phyloP scores from a whole-genome alignment of 2,888 invertebrate genomes.

The Adela reaumurella region DNA sequence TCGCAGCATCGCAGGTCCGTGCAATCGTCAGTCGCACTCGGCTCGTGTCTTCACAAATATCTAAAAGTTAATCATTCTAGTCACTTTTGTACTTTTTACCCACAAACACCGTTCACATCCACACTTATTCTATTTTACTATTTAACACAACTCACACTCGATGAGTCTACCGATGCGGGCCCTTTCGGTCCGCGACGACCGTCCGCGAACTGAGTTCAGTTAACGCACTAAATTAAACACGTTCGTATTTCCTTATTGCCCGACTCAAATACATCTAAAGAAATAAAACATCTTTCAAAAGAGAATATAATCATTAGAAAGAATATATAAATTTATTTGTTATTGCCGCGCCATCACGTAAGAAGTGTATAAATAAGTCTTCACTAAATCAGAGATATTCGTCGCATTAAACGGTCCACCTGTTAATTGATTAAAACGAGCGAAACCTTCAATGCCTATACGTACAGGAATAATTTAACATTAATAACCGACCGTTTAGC shows the following conservation, averaged over 20 bases:
- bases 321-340: too few relatives aligned
- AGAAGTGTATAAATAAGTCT: too few relatives aligned
- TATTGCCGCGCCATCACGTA: too few relatives aligned
- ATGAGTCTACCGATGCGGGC: not conserved
- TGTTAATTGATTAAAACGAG: too few relatives aligned
- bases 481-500: too few relatives aligned
- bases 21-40: not conserved
- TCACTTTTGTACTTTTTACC: not conserved
- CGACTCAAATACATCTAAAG: too few relatives aligned
- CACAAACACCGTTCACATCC: not conserved
- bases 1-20: not conserved
- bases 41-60: not conserved
- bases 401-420: too few relatives aligned
- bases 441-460: too few relatives aligned
- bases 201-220: too few relatives aligned
- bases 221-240: not conserved
- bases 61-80: not conserved
- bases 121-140: not conserved
- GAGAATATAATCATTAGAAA: not conserved
- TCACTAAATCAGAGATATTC: too few relatives aligned
- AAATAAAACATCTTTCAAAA: not conserved
- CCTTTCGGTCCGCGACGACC: not conserved
- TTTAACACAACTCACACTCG: not conserved
- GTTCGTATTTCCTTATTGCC: not conserved
- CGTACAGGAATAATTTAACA: too few relatives aligned